phyloP scores from a whole-genome alignment of 2,797 vertebrate genomes.

The Hoplostethus mediterraneus region DNA sequence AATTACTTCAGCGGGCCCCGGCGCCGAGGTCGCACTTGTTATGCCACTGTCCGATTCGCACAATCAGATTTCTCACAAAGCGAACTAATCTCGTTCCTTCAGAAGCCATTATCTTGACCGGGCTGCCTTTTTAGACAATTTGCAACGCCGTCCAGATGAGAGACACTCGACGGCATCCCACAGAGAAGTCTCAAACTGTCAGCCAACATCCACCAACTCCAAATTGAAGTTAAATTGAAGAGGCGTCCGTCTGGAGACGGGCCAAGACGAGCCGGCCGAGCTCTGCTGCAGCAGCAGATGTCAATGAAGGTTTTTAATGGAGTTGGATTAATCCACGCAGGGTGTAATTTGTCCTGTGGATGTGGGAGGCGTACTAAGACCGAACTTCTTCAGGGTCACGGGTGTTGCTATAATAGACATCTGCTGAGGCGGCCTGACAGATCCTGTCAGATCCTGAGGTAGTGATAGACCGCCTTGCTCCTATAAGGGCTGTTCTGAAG shows the following conservation, averaged over 20 bases:
- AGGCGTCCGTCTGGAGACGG: constrained; percentile 77
- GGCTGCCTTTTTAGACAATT: constrained; percentile 67
- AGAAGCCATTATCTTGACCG: constrained; percentile 86
- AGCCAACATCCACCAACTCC: constrained; percentile 72
- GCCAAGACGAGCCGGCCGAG: constrained; percentile 73
- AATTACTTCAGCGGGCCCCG: constrained; percentile 82
- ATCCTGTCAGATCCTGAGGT: constrained; percentile 52
- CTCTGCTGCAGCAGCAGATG: constrained; percentile 73
- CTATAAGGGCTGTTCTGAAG: constrained; percentile 14
- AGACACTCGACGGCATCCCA: constrained; percentile 67
- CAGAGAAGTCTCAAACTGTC: constrained; percentile 77
- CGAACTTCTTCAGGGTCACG: constrained; percentile 64
- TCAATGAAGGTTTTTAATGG: constrained; percentile 77
- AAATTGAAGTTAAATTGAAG: constrained; percentile 81
- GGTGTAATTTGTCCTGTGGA: constrained; percentile 67
- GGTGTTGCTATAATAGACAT: constrained; percentile 65
- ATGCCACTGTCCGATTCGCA: constrained; percentile 76
- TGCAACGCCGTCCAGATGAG: constrained; percentile 69
- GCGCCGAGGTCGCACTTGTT: constrained; percentile 81
- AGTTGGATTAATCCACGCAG: constrained; percentile 74
- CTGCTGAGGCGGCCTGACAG: constrained; percentile 69
- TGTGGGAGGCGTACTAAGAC: constrained; percentile 60
- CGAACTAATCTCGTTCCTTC: constrained; percentile 85
- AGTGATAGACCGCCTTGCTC: constrained; percentile 62
- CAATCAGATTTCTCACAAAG: constrained; percentile 81